Percentiles rank a stretch among this genome's conserved stretches.
Evolutionary conservation across 30 jellyfish, hydroid and myxozoan genomes (phyloP).

Genomic region (Hydra vulgaris): DNA sequence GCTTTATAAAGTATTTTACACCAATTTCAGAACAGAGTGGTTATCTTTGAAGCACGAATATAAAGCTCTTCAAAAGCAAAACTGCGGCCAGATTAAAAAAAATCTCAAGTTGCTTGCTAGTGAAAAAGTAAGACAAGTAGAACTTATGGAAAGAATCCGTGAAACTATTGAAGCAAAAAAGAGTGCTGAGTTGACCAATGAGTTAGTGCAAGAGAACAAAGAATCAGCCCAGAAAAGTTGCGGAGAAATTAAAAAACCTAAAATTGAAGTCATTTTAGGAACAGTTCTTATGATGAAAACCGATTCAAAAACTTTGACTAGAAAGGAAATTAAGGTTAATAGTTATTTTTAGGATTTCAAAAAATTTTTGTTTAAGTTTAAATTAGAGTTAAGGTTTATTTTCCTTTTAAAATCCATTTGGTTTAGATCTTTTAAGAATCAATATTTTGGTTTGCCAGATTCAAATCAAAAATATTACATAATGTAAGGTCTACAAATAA

Average conservation of each 20-base stretch:
- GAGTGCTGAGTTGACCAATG: no score
- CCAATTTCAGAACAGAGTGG: constrained; percentile 21
- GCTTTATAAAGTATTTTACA: no score
- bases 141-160: constrained; percentile 6
- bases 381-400: no score
- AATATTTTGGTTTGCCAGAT: no score
- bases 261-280: neutral
- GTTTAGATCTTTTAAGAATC: no score
- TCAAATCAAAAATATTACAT: no score
- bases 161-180: constrained; percentile 12
- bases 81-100: neutral
- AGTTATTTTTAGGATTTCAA: no score
- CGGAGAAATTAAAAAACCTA: neutral
- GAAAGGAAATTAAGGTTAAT: neutral
- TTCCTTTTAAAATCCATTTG: no score
- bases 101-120: neutral
- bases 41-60: constrained; percentile 1
- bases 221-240: neutral
- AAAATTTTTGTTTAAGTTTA: no score
- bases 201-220: neutral
- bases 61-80: neutral
- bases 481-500: no score
- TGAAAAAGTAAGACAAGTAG: constrained; percentile 21
- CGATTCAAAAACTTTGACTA: neutral
- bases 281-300: neutral